Evolutionary conservation across 2,113 vertebrate genomes (phyloP).

Genomic region (Rhynchomys soricoides): DNA sequence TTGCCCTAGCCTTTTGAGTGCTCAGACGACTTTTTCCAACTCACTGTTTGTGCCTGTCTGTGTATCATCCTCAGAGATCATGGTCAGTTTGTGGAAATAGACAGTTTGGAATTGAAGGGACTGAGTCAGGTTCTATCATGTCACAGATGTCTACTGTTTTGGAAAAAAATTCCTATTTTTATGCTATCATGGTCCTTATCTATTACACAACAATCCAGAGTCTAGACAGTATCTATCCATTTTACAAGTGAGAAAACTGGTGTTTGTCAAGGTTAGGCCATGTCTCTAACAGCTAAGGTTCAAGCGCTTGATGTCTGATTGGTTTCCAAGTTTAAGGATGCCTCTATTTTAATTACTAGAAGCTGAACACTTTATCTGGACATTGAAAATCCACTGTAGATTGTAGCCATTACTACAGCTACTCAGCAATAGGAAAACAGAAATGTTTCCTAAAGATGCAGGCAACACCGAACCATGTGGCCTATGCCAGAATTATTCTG

Average conservation of each 20-base stretch:
- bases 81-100: neutral
- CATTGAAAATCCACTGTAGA: neutral
- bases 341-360: neutral
- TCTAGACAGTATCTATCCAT: neutral
- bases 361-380: neutral
- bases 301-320: neutral
- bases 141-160: neutral
- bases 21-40: neutral
- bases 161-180: slow-evolving; percentile 1
- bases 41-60: neutral
- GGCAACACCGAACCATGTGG: neutral
- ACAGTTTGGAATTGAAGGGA: neutral
- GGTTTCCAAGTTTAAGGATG: neutral
- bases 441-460: neutral
- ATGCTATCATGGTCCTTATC: neutral
- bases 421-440: neutral
- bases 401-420: neutral
- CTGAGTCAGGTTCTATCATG: neutral
- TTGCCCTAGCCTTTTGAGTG: neutral
- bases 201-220: neutral
- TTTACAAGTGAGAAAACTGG: neutral
- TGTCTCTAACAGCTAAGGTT: neutral
- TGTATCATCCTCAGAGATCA: neutral
- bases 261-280: neutral
- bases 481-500: slow-evolving; percentile 47